phyloP scores from a whole-genome alignment of 2,888 invertebrate genomes.

The Masnerella sp. region DNA sequence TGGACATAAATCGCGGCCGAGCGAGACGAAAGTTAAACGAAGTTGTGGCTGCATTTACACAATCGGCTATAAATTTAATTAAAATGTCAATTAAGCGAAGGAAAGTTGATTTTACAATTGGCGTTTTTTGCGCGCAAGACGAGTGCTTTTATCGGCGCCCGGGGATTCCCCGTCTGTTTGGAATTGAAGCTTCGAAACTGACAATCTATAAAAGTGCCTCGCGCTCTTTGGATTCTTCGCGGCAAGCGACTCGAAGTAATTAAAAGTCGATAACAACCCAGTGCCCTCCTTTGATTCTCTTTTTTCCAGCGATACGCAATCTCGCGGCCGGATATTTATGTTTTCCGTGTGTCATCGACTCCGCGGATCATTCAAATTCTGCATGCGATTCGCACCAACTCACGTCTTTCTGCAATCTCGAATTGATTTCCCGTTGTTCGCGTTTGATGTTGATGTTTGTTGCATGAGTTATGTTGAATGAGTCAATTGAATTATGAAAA shows the following conservation, averaged over 20 bases:
- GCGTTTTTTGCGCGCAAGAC: constrained; percentile 36
- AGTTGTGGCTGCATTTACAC: constrained; percentile 4
- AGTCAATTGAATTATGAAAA: no score
- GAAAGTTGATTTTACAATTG: constrained; percentile 47
- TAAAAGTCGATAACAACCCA: constrained; percentile 75
- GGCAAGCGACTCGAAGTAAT: constrained; percentile 72
- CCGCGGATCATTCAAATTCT: neutral
- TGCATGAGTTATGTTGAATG: no score
- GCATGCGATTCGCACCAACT: neutral
- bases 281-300: constrained; percentile 65
- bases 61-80: constrained; percentile 38
- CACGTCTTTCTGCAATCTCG: no score
- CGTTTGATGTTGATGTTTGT: no score
- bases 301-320: constrained; percentile 39
- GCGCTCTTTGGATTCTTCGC: constrained; percentile 61
- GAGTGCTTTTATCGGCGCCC: constrained; percentile 40
- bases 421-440: no score
- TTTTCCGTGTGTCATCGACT: constrained; percentile 39
- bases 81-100: constrained; percentile 37
- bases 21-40: neutral
- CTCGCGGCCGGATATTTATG: constrained; percentile 35
- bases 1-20: no score
- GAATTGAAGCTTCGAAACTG: constrained; percentile 60
- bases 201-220: constrained; percentile 46
- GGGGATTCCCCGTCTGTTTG: constrained; percentile 50